Evolutionary conservation across 2,113 vertebrate genomes (phyloP), one percentile per base, ranked within the genome.

Genomic region (Cinclus cinclus): DNA sequence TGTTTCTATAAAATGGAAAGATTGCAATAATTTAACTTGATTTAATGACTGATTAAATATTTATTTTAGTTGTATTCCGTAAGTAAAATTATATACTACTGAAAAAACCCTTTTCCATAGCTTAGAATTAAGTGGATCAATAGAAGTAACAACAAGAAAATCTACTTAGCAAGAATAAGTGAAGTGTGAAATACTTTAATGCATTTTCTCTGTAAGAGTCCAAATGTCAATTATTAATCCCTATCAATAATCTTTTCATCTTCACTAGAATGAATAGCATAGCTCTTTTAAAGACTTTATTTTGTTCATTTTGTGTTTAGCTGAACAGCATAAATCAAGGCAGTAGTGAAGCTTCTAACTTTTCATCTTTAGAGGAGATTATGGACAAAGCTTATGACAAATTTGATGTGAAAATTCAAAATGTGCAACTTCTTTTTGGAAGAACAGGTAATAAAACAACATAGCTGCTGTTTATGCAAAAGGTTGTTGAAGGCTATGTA

Each of bases 321-420:
- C 95, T 99, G 68, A 98, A 98, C 96, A 99, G 99, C 73, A 97
- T 99, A 70, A 97, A 98, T 87, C 98, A 99, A 97, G 90, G 89
- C 42, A 62, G 89, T 30, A 97, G 95, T 41, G 96, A 97, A 49
- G 81, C 97, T 13, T 97, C 97, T 5, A 98, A 92, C 84, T 98
- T 97, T 93, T 98, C 98, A 9, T 99, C 99, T 37, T 96, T 99
- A 83, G 99, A 99, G 94, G 99, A 99, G 93, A 99, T 99, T 82
- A 99, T 99, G 98, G 99, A 99, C 89, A 98, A 99, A 86, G 99
- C 99, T 33, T 99, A 99, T 70, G 99, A 99, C 94, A 98, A 98
- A 84, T 99, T 99, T 96, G 98, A 98, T 55, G 96, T 99, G 69
- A 97, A 99, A 96, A 98, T 99, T 58, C 98, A 98, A 90, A 98